These are phyloP conservation scores for Masnerella sp. DNA, from an alignment of 2,888 invertebrate genomes.

Conservation along the genomic window DNA sequence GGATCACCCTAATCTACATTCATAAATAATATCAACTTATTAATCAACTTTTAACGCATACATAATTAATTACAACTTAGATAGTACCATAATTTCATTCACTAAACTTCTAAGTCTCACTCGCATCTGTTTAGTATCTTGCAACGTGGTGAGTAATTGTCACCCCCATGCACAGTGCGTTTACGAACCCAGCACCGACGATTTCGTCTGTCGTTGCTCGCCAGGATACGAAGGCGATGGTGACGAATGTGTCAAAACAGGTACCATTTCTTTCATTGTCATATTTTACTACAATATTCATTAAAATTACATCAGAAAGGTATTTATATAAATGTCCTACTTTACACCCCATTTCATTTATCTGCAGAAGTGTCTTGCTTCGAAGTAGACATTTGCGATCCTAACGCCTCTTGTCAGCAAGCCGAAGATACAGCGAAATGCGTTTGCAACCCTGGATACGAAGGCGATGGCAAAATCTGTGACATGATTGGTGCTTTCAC, in stretches of 20 bases:
- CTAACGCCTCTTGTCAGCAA: slow-evolving; percentile 86
- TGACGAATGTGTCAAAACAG: slow-evolving; percentile 82
- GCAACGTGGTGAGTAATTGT: slow-evolving; percentile 87
- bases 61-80: too few relatives aligned
- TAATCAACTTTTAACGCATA: too few relatives aligned
- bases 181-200: slow-evolving; percentile 79
- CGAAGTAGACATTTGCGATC: slow-evolving; percentile 83
- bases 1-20: too few relatives aligned
- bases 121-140: slow-evolving; percentile 81
- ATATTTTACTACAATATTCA: neutral
- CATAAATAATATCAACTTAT: too few relatives aligned
- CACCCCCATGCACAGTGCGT: slow-evolving; percentile 89
- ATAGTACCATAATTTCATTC: too few relatives aligned
- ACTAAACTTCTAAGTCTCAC: slow-evolving; percentile 54
- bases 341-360: too few relatives aligned
- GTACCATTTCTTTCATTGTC: too few relatives aligned
- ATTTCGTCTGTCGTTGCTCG: slow-evolving; percentile 86
- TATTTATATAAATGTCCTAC: neutral
- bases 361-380: slow-evolving; percentile 79
- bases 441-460: slow-evolving; percentile 88
- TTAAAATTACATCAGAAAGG: neutral
- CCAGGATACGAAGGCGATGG: slow-evolving; percentile 93
- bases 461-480: slow-evolving; percentile 84
- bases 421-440: slow-evolving; percentile 84
- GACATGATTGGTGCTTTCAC: slow-evolving; percentile 80